Percentiles rank a stretch among this genome's conserved stretches.
Conservation (phyloP, 2,888 invertebrate species). For the Orchesella flavescens region DNA sequence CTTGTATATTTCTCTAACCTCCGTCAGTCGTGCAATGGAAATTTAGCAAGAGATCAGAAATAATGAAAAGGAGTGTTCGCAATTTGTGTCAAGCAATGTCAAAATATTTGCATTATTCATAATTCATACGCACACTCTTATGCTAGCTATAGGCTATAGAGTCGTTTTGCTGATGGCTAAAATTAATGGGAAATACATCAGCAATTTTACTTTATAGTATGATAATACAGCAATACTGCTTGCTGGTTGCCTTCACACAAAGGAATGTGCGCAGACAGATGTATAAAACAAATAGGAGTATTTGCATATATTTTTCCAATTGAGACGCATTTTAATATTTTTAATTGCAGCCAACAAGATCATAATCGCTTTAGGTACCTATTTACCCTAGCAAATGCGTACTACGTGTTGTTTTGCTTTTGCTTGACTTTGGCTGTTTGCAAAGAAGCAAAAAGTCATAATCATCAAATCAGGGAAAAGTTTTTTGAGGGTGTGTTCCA, state of each 20-base stretch:
- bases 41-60: neutral
- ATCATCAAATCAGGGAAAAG: neutral
- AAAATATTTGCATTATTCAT: conserved; percentile 45
- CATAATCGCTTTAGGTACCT: neutral
- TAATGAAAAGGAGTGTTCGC: conserved; percentile 24
- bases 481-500: conserved; percentile 3
- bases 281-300: neutral
- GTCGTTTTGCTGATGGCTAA: no score
- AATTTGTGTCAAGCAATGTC: conserved; percentile 43
- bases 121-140: conserved; percentile 16
- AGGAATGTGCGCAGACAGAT: neutral
- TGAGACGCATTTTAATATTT: conserved; percentile 48
- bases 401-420: neutral
- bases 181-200: no score
- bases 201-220: no score
- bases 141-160: no score
- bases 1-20: no score
- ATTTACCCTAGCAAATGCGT: neutral
- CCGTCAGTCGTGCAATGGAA: neutral
- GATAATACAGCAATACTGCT: no score
- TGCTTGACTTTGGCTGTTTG: neutral
- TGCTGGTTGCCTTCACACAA: neutral
- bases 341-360: conserved; percentile 24
- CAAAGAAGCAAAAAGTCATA: neutral
- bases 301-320: conserved; percentile 18